These are phyloP conservation scores for Lucifuga dentata DNA, from an alignment of 2,113 vertebrate species.

Conservation along the genomic window DNA sequence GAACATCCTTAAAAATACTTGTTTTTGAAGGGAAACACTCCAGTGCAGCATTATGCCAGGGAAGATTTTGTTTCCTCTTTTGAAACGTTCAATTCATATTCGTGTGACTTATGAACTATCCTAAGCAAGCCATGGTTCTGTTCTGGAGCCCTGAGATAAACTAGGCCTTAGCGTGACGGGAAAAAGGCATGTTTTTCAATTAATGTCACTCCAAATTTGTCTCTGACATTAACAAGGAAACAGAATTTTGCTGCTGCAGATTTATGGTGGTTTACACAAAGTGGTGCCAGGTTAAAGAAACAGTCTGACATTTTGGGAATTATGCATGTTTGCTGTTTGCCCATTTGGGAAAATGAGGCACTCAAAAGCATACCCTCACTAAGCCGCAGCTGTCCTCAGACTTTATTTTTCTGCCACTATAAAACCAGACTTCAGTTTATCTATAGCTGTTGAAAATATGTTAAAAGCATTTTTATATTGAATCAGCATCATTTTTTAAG, in stretches of 20 bases:
- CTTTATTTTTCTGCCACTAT: no score
- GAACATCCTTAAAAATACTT: neutral
- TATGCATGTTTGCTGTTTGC: no score
- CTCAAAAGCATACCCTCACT: no score
- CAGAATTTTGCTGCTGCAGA: neutral
- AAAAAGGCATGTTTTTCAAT: conserved; percentile 31
- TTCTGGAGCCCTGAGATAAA: neutral
- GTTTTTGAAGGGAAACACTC: neutral
- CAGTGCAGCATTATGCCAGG: conserved; percentile 7
- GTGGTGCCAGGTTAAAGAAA: neutral
- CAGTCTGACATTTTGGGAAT: neutral
- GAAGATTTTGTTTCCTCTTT: conserved; percentile 19
- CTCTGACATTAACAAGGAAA: conserved; percentile 24
- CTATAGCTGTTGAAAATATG: no score
- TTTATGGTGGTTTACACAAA: no score
- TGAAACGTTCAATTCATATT: conserved; percentile 5
- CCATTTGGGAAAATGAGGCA: no score
- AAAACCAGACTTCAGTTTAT: no score
- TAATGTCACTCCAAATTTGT: conserved; percentile 9
- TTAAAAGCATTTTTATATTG: no score
- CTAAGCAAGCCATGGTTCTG: neutral
- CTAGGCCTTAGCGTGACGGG: conserved; percentile 14
- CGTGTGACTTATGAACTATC: conserved; percentile 1
- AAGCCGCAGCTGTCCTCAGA: no score
- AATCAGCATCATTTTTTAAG: no score